Evolutionary conservation across 2,797 vertebrate genomes (phyloP).

Genomic region (Halcyon chelicuti): DNA sequence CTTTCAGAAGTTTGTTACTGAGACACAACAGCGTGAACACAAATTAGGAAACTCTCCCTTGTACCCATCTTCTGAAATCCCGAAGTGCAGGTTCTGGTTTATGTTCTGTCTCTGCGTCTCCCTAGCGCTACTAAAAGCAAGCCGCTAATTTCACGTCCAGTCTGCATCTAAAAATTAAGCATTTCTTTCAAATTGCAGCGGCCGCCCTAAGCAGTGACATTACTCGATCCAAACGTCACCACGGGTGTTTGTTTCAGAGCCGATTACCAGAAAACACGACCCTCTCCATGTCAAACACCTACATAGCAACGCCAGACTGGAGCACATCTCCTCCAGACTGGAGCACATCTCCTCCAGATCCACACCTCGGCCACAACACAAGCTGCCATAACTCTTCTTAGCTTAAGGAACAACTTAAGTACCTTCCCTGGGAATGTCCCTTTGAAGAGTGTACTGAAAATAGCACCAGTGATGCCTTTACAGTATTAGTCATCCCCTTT

Average conservation of each 20-base stretch:
- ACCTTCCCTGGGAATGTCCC: neutral
- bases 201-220: neutral
- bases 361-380: fast-evolving
- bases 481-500: neutral
- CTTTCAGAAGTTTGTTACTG: fast-evolving
- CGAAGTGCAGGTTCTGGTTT: fast-evolving
- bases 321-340: neutral
- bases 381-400: neutral
- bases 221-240: neutral
- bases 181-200: neutral
- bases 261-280: neutral
- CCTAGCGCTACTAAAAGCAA: neutral
- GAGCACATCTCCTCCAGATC: too few relatives aligned
- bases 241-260: neutral
- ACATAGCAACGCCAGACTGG: fast-evolving
- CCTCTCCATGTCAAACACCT: neutral
- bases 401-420: neutral
- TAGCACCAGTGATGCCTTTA: neutral
- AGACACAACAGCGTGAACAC: fast-evolving
- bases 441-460: neutral
- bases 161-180: neutral
- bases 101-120: fast-evolving
- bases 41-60: neutral
- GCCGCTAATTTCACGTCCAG: fast-evolving
- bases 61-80: neutral